Percentiles rank a stretch among this genome's conserved stretches.
phyloP scores from a whole-genome alignment of 2,888 invertebrate genomes.

The Diachrysia chrysitis region DNA sequence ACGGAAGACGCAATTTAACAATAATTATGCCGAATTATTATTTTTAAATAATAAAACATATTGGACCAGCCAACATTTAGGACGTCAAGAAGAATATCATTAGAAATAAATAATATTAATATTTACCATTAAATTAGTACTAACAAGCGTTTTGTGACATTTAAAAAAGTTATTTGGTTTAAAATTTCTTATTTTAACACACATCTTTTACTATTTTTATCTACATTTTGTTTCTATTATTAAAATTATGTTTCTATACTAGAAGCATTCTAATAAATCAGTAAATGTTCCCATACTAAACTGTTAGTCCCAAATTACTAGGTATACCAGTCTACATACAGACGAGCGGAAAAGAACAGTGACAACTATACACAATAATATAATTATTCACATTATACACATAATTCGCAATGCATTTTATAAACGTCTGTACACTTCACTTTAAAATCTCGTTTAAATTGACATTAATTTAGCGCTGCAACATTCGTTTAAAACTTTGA shows the following conservation, averaged over 20 bases:
- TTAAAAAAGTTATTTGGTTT: constrained; percentile 63
- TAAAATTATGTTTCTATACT: constrained; percentile 64
- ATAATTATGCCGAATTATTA: constrained; percentile 58
- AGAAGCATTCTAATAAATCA: constrained; percentile 63
- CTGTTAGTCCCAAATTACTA: constrained; percentile 51
- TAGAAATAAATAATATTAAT: constrained; percentile 56
- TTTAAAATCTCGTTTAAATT: constrained; percentile 62
- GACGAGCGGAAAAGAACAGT: constrained; percentile 59
- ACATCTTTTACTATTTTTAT: constrained; percentile 66
- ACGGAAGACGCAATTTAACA: constrained; percentile 69
- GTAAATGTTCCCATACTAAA: constrained; percentile 62
- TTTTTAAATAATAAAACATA: constrained; percentile 51
- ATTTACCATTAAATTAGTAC: constrained; percentile 56
- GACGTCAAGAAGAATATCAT: constrained; percentile 58
- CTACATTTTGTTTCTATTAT: constrained; percentile 65
- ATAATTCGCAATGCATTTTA: constrained; percentile 62
- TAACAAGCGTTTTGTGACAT: constrained; percentile 64
- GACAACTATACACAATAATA: constrained; percentile 62
- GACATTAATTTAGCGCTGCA: constrained; percentile 58
- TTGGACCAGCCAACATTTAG: constrained; percentile 73
- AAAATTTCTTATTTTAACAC: constrained; percentile 64
- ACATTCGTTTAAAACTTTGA: constrained; percentile 44
- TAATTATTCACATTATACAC: constrained; percentile 71
- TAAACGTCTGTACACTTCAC: constrained; percentile 61
- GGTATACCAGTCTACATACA: constrained; percentile 56